Conservation (phyloP, 2,113 vertebrate genomes). For the Mastomys natalensis region DNA sequence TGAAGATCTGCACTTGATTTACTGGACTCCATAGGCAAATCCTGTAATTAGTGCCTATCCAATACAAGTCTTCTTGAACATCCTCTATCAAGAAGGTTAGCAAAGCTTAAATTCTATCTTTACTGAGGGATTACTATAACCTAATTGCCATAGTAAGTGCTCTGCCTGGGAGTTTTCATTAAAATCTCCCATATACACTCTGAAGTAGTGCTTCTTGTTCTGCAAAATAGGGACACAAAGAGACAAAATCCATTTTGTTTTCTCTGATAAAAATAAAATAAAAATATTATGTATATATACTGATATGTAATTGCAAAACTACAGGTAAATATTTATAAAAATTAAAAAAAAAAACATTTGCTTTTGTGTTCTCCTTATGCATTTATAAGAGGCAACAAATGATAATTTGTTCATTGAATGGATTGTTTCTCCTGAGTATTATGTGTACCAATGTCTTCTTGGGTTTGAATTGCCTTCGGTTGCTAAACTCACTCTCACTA, state of each 20-base stretch:
- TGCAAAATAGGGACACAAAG: not conserved
- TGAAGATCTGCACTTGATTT: not conserved
- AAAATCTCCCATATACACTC: not conserved
- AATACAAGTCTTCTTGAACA: not conserved
- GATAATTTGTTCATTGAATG: constrained; percentile 72
- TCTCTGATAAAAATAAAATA: not conserved
- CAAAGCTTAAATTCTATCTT: constrained; percentile 1
- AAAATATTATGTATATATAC: not conserved
- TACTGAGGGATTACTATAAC: not conserved
- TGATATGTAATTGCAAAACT: constrained; percentile 57
- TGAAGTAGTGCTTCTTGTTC: not conserved
- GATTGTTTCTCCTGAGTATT: constrained; percentile 31
- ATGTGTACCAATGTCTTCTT: not conserved
- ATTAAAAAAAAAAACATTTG: constrained; percentile 69
- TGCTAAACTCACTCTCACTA: not conserved
- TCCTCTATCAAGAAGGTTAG: not conserved
- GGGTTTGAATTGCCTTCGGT: constrained; percentile 26
- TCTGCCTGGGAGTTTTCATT: not conserved
- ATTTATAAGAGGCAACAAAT: constrained; percentile 56
- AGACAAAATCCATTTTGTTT: not conserved
- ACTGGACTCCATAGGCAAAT: not conserved
- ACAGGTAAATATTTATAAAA: constrained; percentile 75
- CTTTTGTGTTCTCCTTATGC: constrained; percentile 73
- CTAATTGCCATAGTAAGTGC: not conserved
- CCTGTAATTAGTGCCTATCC: not conserved